Conservation (phyloP, 2,113 vertebrate species). For the Puma concolor region DNA sequence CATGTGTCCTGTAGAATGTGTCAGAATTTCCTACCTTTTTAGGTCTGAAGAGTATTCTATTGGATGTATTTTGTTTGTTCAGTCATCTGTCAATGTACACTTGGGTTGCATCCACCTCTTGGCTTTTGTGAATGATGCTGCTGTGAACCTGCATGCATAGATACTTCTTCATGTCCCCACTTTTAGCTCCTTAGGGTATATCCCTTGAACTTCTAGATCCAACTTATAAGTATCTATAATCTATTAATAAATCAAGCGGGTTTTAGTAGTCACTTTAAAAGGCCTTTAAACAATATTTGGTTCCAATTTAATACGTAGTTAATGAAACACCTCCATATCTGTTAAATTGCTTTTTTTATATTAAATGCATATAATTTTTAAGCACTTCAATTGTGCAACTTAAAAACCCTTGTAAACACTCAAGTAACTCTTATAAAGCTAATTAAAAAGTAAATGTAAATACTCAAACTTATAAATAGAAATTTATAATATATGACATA, state of each 20-base stretch:
- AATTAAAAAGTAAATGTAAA: neutral
- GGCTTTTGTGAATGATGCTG: neutral
- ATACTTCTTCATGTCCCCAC: neutral
- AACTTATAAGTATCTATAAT: neutral
- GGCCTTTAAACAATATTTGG: neutral
- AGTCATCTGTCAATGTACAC: neutral
- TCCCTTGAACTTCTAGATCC: neutral
- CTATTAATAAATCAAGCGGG: neutral
- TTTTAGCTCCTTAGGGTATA: neutral
- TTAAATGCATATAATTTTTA: neutral
- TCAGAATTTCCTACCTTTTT: neutral
- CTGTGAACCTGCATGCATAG: neutral
- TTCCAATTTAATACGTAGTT: constrained; percentile 6
- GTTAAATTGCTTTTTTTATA: neutral
- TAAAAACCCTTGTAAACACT: neutral
- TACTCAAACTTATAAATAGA: neutral
- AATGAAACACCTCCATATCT: neutral
- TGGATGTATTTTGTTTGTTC: neutral
- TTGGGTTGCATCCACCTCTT: neutral
- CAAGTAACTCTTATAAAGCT: neutral
- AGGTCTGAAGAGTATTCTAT: neutral
- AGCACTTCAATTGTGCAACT: neutral
- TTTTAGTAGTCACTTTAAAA: neutral
- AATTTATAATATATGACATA: neutral
- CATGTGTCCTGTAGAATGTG: neutral